Percentiles rank a stretch among this genome's conserved stretches.
Conservation (phyloP, 2,113 vertebrate genomes). For the Eulemur macaco region DNA sequence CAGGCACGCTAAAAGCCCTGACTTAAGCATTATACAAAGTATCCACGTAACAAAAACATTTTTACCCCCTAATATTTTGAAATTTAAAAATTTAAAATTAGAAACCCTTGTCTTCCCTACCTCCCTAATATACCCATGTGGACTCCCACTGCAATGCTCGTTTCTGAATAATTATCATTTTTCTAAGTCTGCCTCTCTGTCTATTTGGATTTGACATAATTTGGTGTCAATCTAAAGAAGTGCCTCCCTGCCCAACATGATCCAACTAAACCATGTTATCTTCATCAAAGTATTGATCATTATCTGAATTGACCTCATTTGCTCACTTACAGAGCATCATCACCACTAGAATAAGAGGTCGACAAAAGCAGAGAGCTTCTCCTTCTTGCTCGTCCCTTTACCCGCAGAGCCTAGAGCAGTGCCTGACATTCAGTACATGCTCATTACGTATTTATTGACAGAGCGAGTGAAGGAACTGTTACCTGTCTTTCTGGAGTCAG, state of each 20-base stretch:
- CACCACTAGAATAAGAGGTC: not conserved
- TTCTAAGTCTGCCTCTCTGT: not conserved
- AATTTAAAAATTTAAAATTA: not conserved
- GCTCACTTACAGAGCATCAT: not conserved
- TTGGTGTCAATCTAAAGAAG: not conserved
- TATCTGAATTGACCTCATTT: not conserved
- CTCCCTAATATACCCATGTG: not conserved
- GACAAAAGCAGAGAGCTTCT: not conserved
- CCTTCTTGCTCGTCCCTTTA: not conserved
- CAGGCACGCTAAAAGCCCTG: no score
- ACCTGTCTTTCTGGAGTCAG: not conserved
- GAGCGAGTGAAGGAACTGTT: not conserved
- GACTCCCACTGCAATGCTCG: not conserved
- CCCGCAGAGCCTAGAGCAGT: not conserved
- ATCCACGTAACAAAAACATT: no score
- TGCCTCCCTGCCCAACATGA: not conserved
- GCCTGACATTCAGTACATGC: not conserved
- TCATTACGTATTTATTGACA: not conserved
- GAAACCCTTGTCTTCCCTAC: not conserved
- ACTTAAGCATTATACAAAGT: no score
- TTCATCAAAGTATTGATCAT: not conserved
- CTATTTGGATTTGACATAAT: not conserved
- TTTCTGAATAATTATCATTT: not conserved
- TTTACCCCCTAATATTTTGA: no score
- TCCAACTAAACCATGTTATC: not conserved